Evolutionary conservation across 1,140 invertebrate genomes (phyloP).

Genomic region (Zaprionus ornatus): DNA sequence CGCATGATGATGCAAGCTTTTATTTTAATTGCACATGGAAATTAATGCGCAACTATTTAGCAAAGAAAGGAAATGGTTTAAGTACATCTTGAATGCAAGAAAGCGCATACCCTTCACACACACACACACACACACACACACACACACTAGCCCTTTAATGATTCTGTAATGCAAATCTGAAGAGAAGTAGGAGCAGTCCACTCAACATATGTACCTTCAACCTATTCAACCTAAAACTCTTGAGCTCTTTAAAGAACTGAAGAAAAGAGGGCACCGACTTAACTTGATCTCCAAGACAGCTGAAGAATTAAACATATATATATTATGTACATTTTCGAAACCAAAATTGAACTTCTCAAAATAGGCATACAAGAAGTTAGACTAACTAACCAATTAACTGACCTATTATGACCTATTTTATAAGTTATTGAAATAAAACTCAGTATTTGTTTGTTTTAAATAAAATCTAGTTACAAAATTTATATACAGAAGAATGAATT

Average conservation of each 20-base stretch:
- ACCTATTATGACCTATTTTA: no score
- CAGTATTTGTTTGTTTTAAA: background rate
- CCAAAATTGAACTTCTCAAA: background rate
- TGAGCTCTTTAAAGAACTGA: no score
- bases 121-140: background rate
- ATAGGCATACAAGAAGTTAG: no score
- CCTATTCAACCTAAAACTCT: background rate
- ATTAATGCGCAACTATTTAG: constrained; percentile 27
- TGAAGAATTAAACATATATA: no score
- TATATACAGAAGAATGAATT: background rate
- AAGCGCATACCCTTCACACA: background rate
- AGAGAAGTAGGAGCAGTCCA: background rate
- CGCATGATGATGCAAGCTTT: constrained; percentile 39
- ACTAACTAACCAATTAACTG: no score
- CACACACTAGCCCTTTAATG: background rate
- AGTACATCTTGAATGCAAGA: background rate
- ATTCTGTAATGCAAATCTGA: background rate
- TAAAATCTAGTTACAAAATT: background rate
- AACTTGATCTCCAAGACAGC: no score
- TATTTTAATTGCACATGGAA: constrained; percentile 66
- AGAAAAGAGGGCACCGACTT: no score
- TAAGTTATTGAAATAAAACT: background rate
- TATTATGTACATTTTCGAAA: background rate
- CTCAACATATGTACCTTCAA: background rate
- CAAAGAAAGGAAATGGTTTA: background rate